Percentiles rank a stretch among this genome's conserved stretches.
Evolutionary conservation across 1,140 invertebrate genomes (phyloP).

Genomic region (Oncopodura yosiiana): DNA sequence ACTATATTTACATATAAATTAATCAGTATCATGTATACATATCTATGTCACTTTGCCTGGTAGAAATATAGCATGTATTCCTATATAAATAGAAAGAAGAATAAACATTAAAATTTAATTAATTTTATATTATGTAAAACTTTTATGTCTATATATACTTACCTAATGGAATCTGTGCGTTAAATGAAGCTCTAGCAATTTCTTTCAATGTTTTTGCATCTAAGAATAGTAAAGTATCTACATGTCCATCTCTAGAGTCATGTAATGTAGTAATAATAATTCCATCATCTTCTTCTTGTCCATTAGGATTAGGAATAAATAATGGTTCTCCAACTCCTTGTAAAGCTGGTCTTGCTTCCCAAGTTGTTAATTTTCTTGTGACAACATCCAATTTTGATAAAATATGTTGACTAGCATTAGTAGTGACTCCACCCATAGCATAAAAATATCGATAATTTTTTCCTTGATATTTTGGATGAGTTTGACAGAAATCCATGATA

Average conservation of each 20-base stretch:
- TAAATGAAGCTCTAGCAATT: constrained; percentile 36
- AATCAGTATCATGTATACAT: too few relatives aligned
- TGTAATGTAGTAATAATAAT: constrained; percentile 35
- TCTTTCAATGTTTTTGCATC: constrained; percentile 42
- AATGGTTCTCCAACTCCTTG: constrained; percentile 38
- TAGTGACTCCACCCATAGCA: constrained; percentile 37
- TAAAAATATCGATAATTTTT: constrained; percentile 41
- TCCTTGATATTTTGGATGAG: constrained; percentile 37
- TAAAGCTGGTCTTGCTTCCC: constrained; percentile 35
- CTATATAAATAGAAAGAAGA: too few relatives aligned
- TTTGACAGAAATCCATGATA: too few relatives aligned
- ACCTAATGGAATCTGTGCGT: constrained; percentile 33
- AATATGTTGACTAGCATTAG: background rate
- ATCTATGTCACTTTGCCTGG: too few relatives aligned
- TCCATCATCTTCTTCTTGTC: constrained; percentile 39
- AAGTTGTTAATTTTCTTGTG: constrained; percentile 33
- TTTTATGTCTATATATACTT: constrained; percentile 38
- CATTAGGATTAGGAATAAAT: constrained; percentile 37
- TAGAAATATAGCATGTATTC: too few relatives aligned
- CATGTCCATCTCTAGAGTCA: constrained; percentile 33
- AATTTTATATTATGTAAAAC: too few relatives aligned
- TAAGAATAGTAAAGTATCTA: constrained; percentile 40
- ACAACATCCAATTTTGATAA: constrained; percentile 34
- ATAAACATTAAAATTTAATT: too few relatives aligned
- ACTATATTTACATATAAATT: too few relatives aligned